Percentiles rank a stretch among this genome's conserved stretches.
These are phyloP conservation scores for Dicerorhinus sumatrensis DNA, from an alignment of 2,113 vertebrate species.

Conservation along the genomic window DNA sequence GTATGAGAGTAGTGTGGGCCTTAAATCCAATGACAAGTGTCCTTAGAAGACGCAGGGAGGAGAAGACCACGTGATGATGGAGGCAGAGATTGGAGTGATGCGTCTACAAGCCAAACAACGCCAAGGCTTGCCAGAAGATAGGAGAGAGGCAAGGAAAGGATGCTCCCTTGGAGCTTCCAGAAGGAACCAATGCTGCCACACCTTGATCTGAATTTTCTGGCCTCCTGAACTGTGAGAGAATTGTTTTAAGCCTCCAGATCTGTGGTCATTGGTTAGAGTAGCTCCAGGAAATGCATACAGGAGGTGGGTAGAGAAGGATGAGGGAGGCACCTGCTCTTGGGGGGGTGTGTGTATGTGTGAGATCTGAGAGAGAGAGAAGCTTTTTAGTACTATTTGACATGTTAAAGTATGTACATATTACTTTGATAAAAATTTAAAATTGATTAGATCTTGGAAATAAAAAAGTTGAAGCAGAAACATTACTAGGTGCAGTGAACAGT, in stretches of 20 bases:
- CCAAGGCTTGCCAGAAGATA: accelerated
- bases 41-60: not conserved
- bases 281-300: not conserved
- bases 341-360: not conserved
- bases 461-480: not conserved
- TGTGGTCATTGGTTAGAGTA: not conserved
- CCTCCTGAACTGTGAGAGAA: not conserved
- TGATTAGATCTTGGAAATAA: not conserved
- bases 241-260: not conserved
- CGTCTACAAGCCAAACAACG: not conserved
- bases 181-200: too few species aligned
- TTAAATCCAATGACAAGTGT: not conserved
- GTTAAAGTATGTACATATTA: not conserved
- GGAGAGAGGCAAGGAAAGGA: not conserved
- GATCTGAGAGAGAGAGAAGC: not conserved
- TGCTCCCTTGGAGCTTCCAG: not conserved
- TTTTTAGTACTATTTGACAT: not conserved
- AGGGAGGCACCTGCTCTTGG: not conserved
- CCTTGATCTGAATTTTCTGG: not conserved
- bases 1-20: not conserved
- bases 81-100: not conserved
- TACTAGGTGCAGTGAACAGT: too few species aligned
- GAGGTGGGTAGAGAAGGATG: too few species aligned
- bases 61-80: not conserved
- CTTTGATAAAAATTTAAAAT: not conserved